Evolutionary conservation across 2,888 invertebrate species (phyloP), one percentile per base, ranked within the genome.

Genomic region (Drosophila antonietae): DNA sequence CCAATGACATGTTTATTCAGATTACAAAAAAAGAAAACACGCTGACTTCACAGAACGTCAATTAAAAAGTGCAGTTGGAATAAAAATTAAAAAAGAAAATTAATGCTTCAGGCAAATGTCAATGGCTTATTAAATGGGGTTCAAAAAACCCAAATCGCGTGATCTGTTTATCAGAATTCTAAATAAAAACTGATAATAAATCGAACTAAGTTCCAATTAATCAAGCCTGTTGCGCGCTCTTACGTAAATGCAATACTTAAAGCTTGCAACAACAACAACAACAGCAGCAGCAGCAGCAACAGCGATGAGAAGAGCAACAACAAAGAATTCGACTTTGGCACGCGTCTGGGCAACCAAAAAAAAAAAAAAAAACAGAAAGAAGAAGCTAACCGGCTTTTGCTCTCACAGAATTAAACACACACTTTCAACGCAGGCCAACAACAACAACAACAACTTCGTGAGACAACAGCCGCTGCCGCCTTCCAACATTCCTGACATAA

Each of bases 401-500:
- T 80, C 80, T 77, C 77, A 73, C 73, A 70, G 76, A 61, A 80
- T 76, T 73, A 66, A 70, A 68, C 80, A 71, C 49, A 51, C 66
- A 80, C 80, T 80, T 79, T 80, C 80, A 70, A 79, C 77, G 79
- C 62, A 70, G 67, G 58, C 64, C 61, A 69, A 18, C 47, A 62
- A 51, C 28, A 66, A 37, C 60, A 69, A 49, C 73, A 76, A 69
- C 73, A 66, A 63, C 43, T 33, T 20, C 74, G 60, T 57, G 76
- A 75, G 60, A 69, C 73, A 66, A 63, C 53, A 67, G 63, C 53
- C 52, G 59, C 15, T 44, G 68, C 58, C 77, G 70, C 58, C 68
- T 65, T 69, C 83, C 76, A 82, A 81, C 90, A 89, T 89, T 89
- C 89, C 90, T 90, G 82, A 79, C 89, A 89, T 90, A 90, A 86